Evolutionary conservation across 2,797 vertebrate species (phyloP).

Genomic region (Melanogrammus aeglefinus): DNA sequence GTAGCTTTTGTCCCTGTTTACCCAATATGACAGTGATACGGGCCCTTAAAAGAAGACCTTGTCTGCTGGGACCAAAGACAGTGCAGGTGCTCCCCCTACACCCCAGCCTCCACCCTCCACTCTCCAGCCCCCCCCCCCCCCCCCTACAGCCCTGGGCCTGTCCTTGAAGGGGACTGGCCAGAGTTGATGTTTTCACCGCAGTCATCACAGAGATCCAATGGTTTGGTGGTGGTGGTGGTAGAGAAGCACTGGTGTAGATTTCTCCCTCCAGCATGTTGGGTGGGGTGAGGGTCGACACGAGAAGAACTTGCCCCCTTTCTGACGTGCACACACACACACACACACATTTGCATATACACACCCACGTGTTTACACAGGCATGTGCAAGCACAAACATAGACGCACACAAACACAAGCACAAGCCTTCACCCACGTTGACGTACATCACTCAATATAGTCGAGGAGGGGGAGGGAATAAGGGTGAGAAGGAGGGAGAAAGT

Average conservation of each 20-base stretch:
- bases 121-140: slow-evolving; percentile 29
- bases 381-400: not conserved
- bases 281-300: not conserved
- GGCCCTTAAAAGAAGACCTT: slow-evolving; percentile 62
- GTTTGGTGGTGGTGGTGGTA: slow-evolving; percentile 36
- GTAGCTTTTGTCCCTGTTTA: slow-evolving; percentile 71
- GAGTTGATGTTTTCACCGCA: slow-evolving; percentile 67
- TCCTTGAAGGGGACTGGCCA: slow-evolving; percentile 58
- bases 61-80: slow-evolving; percentile 43
- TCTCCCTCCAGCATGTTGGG: slow-evolving; percentile 13
- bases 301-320: too few species aligned
- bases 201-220: slow-evolving; percentile 56
- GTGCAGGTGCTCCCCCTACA: slow-evolving; percentile 63
- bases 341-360: too few species aligned
- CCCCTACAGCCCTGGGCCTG: slow-evolving; percentile 35
- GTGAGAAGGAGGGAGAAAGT: not conserved
- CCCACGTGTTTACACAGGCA: too few species aligned
- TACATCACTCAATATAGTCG: too few species aligned
- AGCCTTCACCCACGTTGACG: too few species aligned
- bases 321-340: too few species aligned
- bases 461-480: not conserved
- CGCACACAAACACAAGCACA: too few species aligned
- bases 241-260: slow-evolving; percentile 41
- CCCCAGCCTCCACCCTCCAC: slow-evolving; percentile 17
- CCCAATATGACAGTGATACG: slow-evolving; percentile 66